Percentiles rank a stretch among this genome's conserved stretches.
Evolutionary conservation across 1,140 invertebrate species (phyloP).

Genomic region (Hyles vespertilio): DNA sequence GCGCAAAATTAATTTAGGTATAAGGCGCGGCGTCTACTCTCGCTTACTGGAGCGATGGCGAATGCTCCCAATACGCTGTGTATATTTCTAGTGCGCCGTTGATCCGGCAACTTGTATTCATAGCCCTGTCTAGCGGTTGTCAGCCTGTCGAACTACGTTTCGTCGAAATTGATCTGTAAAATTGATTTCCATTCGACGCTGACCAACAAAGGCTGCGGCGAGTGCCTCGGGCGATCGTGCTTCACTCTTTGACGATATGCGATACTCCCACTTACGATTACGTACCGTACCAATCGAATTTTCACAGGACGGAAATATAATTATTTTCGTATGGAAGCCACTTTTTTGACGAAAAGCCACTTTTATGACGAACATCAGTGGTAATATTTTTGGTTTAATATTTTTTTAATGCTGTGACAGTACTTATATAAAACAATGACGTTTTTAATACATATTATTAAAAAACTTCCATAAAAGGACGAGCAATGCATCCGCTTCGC

Average conservation of each 20-base stretch:
- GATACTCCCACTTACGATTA: not conserved
- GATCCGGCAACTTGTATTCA: constrained; percentile 48
- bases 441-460: not conserved
- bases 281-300: too few species aligned
- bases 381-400: not conserved
- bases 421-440: not conserved
- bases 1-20: constrained; percentile 63
- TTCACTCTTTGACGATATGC: not conserved
- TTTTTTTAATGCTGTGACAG: not conserved
- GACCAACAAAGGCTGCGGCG: constrained; percentile 37
- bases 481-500: too few species aligned
- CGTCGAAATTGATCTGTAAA: constrained; percentile 51
- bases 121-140: constrained; percentile 42
- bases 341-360: not conserved
- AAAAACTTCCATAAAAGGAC: too few species aligned
- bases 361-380: not conserved
- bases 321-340: not conserved
- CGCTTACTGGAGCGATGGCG: constrained; percentile 13
- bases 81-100: constrained; percentile 2
- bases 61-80: constrained; percentile 12
- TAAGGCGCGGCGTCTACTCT: constrained; percentile 26
- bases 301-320: not conserved
- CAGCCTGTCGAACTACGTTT: constrained; percentile 32
- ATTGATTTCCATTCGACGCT: constrained; percentile 55
- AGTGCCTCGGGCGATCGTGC: constrained; percentile 7